These are phyloP conservation scores for Dynastes tityus DNA, from an alignment of 2,888 invertebrate genomes.

Conservation along the genomic window DNA sequence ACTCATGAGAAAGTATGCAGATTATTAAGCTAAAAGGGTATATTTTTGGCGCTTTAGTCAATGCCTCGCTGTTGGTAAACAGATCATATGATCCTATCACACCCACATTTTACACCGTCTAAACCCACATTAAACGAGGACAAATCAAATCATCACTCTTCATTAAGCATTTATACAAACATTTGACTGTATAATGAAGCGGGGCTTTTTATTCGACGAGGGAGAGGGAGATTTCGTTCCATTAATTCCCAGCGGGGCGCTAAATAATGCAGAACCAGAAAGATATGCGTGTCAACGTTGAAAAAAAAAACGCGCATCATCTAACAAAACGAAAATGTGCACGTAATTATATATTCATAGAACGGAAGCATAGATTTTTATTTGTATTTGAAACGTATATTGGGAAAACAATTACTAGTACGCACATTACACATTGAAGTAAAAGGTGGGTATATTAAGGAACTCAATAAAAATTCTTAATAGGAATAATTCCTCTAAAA, in stretches of 20 bases:
- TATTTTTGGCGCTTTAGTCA: neutral
- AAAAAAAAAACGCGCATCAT: conserved; percentile 1
- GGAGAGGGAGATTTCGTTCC: conserved; percentile 58
- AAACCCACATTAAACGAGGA: conserved; percentile 61
- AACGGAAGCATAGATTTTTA: too few relatives aligned
- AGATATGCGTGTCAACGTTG: conserved; percentile 22
- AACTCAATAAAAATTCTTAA: too few relatives aligned
- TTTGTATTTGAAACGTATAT: too few relatives aligned
- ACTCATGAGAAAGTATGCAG: too few relatives aligned
- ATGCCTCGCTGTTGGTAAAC: conserved; percentile 12
- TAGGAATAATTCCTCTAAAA: too few relatives aligned
- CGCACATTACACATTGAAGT: too few relatives aligned
- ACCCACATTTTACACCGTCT: conserved; percentile 54
- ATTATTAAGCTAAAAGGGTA: too few relatives aligned
- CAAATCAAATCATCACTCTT: conserved; percentile 70
- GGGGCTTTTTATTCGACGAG: conserved; percentile 62
- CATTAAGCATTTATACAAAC: conserved; percentile 70
- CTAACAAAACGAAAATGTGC: neutral
- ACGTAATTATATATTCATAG: too few relatives aligned
- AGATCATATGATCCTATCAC: conserved; percentile 51
- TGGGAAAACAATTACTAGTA: too few relatives aligned
- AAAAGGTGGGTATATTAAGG: too few relatives aligned
- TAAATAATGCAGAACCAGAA: conserved; percentile 48
- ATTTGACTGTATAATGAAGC: conserved; percentile 70
- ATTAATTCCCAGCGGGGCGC: conserved; percentile 49